Evolutionary conservation across 2,797 vertebrate genomes (phyloP), one percentile per base, ranked within the genome.

Genomic region (Varecia variegata): DNA sequence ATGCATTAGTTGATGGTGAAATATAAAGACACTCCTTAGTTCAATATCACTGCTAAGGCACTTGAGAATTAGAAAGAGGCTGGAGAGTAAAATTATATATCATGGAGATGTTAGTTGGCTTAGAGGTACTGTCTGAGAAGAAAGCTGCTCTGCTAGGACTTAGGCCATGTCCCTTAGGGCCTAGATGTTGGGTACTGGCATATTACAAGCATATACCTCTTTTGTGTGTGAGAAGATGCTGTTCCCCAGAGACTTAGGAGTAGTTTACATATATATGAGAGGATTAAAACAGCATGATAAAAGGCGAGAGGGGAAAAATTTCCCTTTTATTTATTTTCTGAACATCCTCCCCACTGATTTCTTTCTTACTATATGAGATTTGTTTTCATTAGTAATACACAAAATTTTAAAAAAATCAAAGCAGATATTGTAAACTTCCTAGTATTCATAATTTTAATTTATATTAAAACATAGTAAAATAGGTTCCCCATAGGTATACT

Each of bases 391-490:
- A 47, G 5, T n/a, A 74, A 83, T 76, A 88, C 58, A 54, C 7
- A 32, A 43, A 87, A 43, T n/a, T 20, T 76, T 74, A 2, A 35
- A 79, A 70, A 87, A 50, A 8, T 32, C 65, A 85, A 60, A 60
- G n/a, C 3, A 89, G 21, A 45, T 62, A 86, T 70, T 35, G 45
- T 68, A 65, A 70, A 18, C 4, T 70, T 82, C 25, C 7, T 82
- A 38, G 10, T 65, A 56, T 0, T 79, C 27, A 86, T 25, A 21
- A 71, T 88, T 88, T 38, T 71, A 56, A 84, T 68, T 81, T 79
- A 90, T 32, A 68, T 9, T 60, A 82, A 86, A 90, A 81, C 5
- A 43, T 27, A 90, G 12, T 67, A 86, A 91, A 79, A 79, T 54
- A 40, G 25, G 14, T 70, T 90, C 14, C 38, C n/a, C 50, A 40